phyloP scores from a whole-genome alignment of 2,797 vertebrate genomes.

The Gorsachius magnificus region DNA sequence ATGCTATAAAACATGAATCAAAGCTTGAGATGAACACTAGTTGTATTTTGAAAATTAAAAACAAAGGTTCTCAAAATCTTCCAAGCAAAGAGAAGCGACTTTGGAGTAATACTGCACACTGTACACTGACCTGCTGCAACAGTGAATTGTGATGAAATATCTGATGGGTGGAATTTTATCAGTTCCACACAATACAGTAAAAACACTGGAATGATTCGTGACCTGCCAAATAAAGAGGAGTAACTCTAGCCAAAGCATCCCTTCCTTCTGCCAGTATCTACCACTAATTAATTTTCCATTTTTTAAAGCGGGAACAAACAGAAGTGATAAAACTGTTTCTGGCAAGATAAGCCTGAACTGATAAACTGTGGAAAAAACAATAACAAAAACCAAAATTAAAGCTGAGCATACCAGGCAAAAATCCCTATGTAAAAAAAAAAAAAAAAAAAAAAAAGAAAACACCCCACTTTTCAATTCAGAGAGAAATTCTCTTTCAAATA shows the following conservation, averaged over 20 bases:
- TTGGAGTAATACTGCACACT: neutral
- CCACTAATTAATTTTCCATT: constrained; percentile 50
- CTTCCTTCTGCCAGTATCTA: constrained; percentile 6
- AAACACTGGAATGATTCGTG: neutral
- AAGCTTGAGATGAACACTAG: neutral
- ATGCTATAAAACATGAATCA: neutral
- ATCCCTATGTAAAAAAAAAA: neutral
- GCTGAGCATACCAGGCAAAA: neutral
- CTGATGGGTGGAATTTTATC: neutral
- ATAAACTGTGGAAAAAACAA: constrained; percentile 51
- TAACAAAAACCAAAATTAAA: constrained; percentile 1
- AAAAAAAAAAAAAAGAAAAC: neutral
- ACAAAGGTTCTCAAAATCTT: neutral
- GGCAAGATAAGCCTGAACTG: constrained; percentile 16
- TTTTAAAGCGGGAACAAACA: constrained; percentile 59
- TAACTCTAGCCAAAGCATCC: constrained; percentile 20
- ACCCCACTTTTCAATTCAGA: neutral
- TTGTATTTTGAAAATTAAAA: neutral
- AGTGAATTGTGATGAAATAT: neutral
- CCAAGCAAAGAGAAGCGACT: neutral
- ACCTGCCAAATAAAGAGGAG: neutral
- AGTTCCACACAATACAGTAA: neutral
- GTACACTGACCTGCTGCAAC: neutral
- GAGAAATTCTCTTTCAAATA: neutral
- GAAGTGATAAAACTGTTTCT: constrained; percentile 52